Conservation (phyloP, 2,888 invertebrate species). For the Drosophila prostipennis region DNA sequence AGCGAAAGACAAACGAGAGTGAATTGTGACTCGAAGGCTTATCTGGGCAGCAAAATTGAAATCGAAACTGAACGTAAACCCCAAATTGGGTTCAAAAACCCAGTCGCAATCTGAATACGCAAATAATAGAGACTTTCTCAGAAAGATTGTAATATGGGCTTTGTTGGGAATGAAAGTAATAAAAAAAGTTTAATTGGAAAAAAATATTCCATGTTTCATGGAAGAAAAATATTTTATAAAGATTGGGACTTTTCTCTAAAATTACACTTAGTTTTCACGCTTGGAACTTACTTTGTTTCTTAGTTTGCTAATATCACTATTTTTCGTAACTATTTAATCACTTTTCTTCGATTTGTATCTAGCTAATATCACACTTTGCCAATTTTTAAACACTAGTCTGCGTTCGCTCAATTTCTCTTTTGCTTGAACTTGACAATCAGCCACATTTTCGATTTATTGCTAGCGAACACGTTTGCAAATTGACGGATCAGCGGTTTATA, state of each 20-base stretch:
- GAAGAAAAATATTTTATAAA: no score
- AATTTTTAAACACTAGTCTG: conserved; percentile 4
- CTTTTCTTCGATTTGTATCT: neutral
- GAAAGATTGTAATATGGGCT: neutral
- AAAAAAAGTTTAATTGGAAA: no score
- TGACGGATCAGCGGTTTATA: conserved; percentile 25
- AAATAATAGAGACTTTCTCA: neutral
- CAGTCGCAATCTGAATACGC: conserved; percentile 2
- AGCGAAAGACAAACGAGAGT: conserved; percentile 24
- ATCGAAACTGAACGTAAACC: neutral
- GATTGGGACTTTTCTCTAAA: no score
- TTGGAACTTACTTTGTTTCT: neutral
- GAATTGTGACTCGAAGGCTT: conserved; percentile 16
- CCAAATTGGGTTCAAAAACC: conserved; percentile 29
- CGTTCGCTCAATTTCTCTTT: conserved; percentile 36
- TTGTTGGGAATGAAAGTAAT: neutral
- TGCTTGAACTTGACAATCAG: conserved; percentile 52
- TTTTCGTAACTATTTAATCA: neutral
- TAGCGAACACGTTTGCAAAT: conserved; percentile 28
- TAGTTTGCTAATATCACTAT: conserved; percentile 6
- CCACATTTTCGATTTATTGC: conserved; percentile 41
- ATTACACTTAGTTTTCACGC: no score
- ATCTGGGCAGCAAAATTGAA: conserved; percentile 23
- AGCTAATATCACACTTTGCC: conserved; percentile 26
- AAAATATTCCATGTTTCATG: no score